phyloP scores from a whole-genome alignment of 1,140 invertebrate species.

The Pseudoatta argentina region DNA sequence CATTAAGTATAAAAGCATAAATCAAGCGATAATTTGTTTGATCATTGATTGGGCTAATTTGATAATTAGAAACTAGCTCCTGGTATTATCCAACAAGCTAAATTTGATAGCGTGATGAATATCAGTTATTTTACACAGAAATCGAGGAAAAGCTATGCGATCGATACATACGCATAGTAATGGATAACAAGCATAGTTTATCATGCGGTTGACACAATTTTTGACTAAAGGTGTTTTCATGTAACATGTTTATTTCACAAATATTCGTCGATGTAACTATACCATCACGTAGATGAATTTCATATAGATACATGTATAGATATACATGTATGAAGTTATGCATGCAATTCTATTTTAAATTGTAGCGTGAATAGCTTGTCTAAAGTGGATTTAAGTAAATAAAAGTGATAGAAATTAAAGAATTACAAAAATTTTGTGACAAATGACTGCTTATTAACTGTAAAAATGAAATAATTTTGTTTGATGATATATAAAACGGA shows the following conservation, averaged over 20 bases:
- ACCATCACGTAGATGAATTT: slow-evolving; percentile 19
- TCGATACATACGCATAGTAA: slow-evolving; percentile 23
- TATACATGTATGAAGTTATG: background rate
- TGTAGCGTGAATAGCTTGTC: background rate
- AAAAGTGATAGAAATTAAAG: slow-evolving; percentile 5
- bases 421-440: slow-evolving; percentile 8
- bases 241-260: slow-evolving; percentile 11
- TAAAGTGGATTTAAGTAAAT: background rate
- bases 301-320: background rate
- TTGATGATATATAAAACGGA: background rate
- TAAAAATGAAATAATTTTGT: slow-evolving; percentile 10
- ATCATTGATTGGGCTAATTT: slow-evolving; percentile 7
- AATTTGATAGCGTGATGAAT: slow-evolving; percentile 3
- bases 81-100: background rate
- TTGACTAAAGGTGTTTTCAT: slow-evolving; percentile 10
- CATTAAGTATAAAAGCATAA: background rate
- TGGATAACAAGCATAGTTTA: slow-evolving; percentile 25
- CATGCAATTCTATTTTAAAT: slow-evolving; percentile 7
- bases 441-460: background rate
- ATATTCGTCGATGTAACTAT: slow-evolving; percentile 2
- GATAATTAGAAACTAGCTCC: slow-evolving; percentile 53
- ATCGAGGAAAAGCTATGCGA: background rate
- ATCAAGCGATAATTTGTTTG: slow-evolving; percentile 37
- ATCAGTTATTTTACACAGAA: slow-evolving; percentile 49
- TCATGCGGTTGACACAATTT: slow-evolving; percentile 8